Percentiles rank a stretch among this genome's conserved stretches.
Conservation (phyloP, 2,113 vertebrate genomes). For the Asarcornis scutulata region DNA sequence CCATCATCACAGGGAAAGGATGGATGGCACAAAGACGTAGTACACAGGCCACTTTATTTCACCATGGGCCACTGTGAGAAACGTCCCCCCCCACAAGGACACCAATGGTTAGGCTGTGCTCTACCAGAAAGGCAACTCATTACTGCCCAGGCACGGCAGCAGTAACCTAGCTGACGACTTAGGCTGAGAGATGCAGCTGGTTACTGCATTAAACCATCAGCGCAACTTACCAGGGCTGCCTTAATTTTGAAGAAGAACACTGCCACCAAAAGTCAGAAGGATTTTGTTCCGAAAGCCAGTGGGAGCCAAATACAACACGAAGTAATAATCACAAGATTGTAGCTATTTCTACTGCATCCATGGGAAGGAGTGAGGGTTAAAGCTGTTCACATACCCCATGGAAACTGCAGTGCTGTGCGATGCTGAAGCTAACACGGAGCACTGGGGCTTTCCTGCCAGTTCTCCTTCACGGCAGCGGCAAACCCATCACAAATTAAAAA, state of each 20-base stretch:
- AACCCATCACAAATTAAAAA: background rate
- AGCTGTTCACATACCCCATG: background rate
- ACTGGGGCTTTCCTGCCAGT: background rate
- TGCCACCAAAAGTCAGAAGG: background rate
- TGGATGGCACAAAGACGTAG: background rate
- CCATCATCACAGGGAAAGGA: background rate
- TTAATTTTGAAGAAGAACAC: background rate
- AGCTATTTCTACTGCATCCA: background rate
- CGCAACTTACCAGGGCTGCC: background rate
- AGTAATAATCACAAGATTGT: background rate
- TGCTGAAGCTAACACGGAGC: background rate
- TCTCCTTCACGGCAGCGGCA: background rate
- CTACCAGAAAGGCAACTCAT: background rate
- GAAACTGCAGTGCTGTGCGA: background rate
- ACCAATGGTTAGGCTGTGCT: background rate
- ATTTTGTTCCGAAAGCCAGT: background rate
- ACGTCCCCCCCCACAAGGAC: background rate
- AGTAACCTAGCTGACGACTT: background rate
- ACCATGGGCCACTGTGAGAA: background rate
- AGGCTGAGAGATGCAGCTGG: background rate
- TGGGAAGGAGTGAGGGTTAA: background rate
- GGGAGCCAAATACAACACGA: background rate
- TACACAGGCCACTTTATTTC: background rate
- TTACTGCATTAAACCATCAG: background rate
- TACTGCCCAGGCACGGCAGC: background rate